Evolutionary conservation across 2,113 vertebrate genomes (phyloP).

Genomic region (Bujurquina vittata): DNA sequence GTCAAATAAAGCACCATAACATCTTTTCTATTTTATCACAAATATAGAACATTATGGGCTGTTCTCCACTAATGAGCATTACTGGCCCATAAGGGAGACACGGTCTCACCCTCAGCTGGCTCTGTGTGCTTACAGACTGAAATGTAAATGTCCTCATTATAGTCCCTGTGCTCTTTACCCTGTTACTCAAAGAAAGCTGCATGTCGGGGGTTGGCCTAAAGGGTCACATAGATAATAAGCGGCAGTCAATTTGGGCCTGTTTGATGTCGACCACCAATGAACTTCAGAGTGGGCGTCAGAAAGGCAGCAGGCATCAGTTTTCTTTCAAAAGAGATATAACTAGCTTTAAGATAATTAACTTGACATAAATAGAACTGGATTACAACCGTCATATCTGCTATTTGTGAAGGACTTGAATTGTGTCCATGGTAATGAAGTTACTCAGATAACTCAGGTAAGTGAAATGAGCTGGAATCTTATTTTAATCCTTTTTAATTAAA

Average conservation of each 20-base stretch:
- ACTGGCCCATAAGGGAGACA: conserved; percentile 13
- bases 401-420: not conserved
- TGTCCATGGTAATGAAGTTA: not conserved
- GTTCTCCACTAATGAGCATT: conserved; percentile 68
- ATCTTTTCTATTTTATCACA: conserved; percentile 36
- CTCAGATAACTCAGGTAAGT: not conserved
- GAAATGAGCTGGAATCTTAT: not conserved
- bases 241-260: conserved; percentile 42
- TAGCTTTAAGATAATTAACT: conserved; percentile 52
- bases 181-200: conserved; percentile 44
- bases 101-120: conserved; percentile 25
- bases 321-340: conserved; percentile 26
- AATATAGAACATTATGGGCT: conserved; percentile 38
- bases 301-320: conserved; percentile 14
- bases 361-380: conserved; percentile 24
- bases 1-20: conserved; percentile 22
- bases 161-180: conserved; percentile 50
- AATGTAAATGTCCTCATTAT: conserved; percentile 82
- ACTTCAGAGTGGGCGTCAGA: conserved; percentile 22
- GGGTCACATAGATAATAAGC: conserved; percentile 74
- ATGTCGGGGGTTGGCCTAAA: conserved; percentile 51
- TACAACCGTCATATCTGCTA: conserved; percentile 17
- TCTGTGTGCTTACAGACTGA: conserved; percentile 26
- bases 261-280: conserved; percentile 65
- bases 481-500: not conserved